Evolutionary conservation across 64 coral and sea anemone species (phyloP).

Genomic region (Stichodactyla mertensii): DNA sequence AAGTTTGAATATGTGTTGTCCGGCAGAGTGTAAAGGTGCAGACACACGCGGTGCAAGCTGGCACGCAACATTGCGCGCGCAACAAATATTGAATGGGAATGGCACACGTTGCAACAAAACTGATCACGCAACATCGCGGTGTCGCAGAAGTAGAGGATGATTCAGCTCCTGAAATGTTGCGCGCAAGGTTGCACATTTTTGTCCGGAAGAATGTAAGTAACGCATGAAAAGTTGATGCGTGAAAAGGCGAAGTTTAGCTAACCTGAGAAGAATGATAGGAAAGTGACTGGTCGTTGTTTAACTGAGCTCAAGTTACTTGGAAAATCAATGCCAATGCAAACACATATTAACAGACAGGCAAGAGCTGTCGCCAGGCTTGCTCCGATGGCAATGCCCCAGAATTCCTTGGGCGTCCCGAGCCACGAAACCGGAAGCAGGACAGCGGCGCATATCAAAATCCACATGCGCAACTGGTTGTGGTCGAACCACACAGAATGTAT

Average conservation of each 20-base stretch:
- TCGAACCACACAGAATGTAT: conserved; percentile 19
- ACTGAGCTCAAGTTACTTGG: conserved; percentile 41
- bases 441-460: conserved; percentile 71
- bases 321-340: conserved; percentile 61
- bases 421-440: conserved; percentile 70
- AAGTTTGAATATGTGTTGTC: too few relatives aligned
- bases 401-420: conserved; percentile 91
- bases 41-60: too few relatives aligned
- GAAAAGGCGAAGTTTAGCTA: neutral
- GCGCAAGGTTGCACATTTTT: too few relatives aligned
- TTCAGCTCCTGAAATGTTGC: too few relatives aligned
- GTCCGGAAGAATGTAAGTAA: too few relatives aligned
- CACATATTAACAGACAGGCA: conserved; percentile 75
- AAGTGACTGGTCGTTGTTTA: conserved; percentile 35
- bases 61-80: too few relatives aligned
- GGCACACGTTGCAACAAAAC: too few relatives aligned
- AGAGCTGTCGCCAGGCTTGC: conserved; percentile 74
- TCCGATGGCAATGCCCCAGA: conserved; percentile 84
- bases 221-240: too few relatives aligned
- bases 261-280: conserved; percentile 86
- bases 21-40: too few relatives aligned
- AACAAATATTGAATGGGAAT: too few relatives aligned
- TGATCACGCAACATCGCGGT: too few relatives aligned
- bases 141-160: too few relatives aligned
- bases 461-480: conserved; percentile 52